Evolutionary conservation across 2,888 invertebrate genomes (phyloP).

Genomic region (Agrilus biguttatus): DNA sequence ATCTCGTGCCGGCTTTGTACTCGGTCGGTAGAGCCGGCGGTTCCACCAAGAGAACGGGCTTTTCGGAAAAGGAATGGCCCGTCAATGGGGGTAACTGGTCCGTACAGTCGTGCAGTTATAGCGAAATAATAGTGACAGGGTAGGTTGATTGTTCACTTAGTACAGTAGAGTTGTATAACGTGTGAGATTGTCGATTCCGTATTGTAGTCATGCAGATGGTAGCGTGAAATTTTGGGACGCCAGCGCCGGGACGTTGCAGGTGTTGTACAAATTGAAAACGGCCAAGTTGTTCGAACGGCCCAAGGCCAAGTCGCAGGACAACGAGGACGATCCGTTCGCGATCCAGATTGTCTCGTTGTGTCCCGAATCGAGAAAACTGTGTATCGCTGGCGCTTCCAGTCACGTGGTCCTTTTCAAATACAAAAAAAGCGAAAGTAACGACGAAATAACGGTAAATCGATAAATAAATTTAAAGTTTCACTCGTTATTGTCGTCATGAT

Average conservation of each 20-base stretch:
- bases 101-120: conserved; percentile 89
- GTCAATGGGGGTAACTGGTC: conserved; percentile 94
- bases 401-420: conserved; percentile 95
- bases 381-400: conserved; percentile 80
- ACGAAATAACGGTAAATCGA: conserved; percentile 58
- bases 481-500: background rate
- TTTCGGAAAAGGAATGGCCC: conserved; percentile 92
- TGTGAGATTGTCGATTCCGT: conserved; percentile 9
- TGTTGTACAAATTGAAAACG: conserved; percentile 95
- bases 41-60: conserved; percentile 61
- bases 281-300: conserved; percentile 79
- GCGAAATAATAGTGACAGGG: conserved; percentile 98
- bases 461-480: background rate
- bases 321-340: conserved; percentile 78
- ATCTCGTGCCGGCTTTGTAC: conserved; percentile 95
- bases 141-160: conserved; percentile 26
- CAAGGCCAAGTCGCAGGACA: conserved; percentile 46
- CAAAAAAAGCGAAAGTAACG: conserved; percentile 75
- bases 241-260: conserved; percentile 88
- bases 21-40: conserved; percentile 69
- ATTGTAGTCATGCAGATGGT: conserved; percentile 93
- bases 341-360: conserved; percentile 83
- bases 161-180: too few relatives aligned
- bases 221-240: conserved; percentile 99
- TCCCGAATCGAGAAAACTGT: conserved; percentile 80